Base-by-base conservation (phyloP, 2,113 vertebrate species). In the Pluvianellus socialis region DNA sequence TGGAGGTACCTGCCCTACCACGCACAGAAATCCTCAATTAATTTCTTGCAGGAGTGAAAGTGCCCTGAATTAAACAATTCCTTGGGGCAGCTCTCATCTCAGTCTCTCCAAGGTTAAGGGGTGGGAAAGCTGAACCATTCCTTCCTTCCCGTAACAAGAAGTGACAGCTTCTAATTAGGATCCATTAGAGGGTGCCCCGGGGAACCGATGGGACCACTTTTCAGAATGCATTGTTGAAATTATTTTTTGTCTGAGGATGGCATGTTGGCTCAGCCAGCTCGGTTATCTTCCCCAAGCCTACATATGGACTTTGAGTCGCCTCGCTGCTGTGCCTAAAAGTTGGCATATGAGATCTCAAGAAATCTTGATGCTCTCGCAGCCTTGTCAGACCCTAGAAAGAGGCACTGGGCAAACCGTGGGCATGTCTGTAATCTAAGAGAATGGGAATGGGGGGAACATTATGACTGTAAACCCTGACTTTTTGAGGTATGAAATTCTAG, bases 121-220 rank as follows among this genome's bases (percentile, higher is more conserved):
- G 2, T 75, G 67, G 58, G 49, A 76, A 89, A 88, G 67, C 79
- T 68, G 79, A 86, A 73, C 40, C 45, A 8, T 83, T 88, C 67
- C 58, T 65, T 38, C 33, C 49, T 65, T 76, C 82, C 61, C 10
- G 3, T 66, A 95, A 96, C 32, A 14, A 86, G 86, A 88, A 95
- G 71, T 83, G 95, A 92, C 91, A 93, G 75, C 79, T 92, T 33
- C 67, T 94, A 92, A 97, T 95, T 83, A 88, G 79, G 58, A 68
- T 73, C 85, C 75, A 90, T 95, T 90, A 93, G 91, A 76, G 79
- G 82, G 35, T 76, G 79, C 82, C 88, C 77, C 5, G 6, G 85
- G 90, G 79, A 87, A 10, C 3, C 2, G 1, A 52, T 26, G 88
- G 86, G 79, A 65, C 66, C 82, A 18, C 90, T 95, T 88, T 42